Evolutionary conservation across 2,797 vertebrate species (phyloP), one percentile per base, ranked within the genome.

Genomic region (Pseudotriccus pelzelni): DNA sequence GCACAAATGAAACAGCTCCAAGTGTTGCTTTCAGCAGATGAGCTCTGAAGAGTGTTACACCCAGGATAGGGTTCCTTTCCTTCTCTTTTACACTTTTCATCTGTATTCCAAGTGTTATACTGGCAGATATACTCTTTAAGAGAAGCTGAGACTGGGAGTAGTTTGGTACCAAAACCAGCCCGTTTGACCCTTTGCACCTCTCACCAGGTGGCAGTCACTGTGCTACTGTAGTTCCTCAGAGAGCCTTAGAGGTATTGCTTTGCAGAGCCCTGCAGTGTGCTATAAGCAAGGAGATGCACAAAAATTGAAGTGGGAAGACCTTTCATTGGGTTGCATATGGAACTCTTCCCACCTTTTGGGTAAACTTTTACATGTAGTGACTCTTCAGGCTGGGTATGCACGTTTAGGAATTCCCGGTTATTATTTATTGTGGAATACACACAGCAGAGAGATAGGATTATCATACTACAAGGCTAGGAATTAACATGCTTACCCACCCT

Each of bases 151-250:
- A 28, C 36, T 80, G 14, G 12, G 27, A 58, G 37, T 58, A 50
- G 5, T 39, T 41, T 53, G 34, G 20, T 84, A 41, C 17, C 39
- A 64, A 63, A 14, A 12, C 4, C 19, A 75, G 30, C 10, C n/a
- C n/a, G 25, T 78, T 62, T 59, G 58, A 68, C 36, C 12, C 34
- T 67, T 68, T 39, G 55, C n/a, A 60, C 6, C 27, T 58, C 49
- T 55, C 0, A 0, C 39, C 30, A 46, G 19, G n/a, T 63, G 47
- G 19, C 1, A 1, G 30, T 58, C 34, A n/a, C 34, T 3, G 1
- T 59, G 55, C 34, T n/a, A n/a, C n/a, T n/a, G 17, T 43, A 44
- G 34, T 8, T 79, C 39, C 58, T 68, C 18, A 36, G n/a, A 68
- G 17, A 52, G 9, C 34, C 37, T 62, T 34, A 60, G n/a, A 64